phyloP scores from a whole-genome alignment of 2,888 invertebrate genomes.

The Leptopilina myrica region DNA sequence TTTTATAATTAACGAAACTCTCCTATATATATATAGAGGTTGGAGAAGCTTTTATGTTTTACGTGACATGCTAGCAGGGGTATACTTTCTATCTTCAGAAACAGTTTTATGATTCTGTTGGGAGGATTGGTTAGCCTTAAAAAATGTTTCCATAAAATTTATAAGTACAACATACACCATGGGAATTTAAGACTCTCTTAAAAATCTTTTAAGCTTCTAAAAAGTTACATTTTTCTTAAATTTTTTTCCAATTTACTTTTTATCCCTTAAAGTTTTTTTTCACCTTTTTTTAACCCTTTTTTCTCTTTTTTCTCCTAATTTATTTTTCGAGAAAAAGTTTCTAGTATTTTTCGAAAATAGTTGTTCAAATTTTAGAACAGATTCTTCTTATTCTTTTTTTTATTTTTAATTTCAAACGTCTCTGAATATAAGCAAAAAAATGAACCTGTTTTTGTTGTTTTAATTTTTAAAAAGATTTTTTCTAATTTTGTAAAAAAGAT shows the following conservation, averaged over 20 bases:
- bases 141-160: slow-evolving; percentile 31
- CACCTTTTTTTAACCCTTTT: neutral
- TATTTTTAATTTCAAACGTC: too few species aligned
- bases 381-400: too few species aligned
- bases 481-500: too few species aligned
- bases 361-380: too few species aligned
- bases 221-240: neutral
- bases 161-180: slow-evolving; percentile 16
- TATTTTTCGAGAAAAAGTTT: too few species aligned
- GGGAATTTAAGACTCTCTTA: slow-evolving; percentile 2
- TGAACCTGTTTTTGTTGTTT: too few species aligned
- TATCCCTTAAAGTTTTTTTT: neutral
- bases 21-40: neutral
- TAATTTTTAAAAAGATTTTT: too few species aligned
- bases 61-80: slow-evolving; percentile 28
- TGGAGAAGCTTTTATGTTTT: slow-evolving; percentile 12
- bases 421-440: too few species aligned
- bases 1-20: slow-evolving; percentile 33
- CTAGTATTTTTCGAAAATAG: too few species aligned
- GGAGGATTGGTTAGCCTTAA: slow-evolving; percentile 19
- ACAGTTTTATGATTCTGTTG: slow-evolving; percentile 23
- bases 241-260: neutral
- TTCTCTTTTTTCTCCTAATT: too few species aligned
- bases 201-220: slow-evolving; percentile 9
- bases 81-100: slow-evolving; percentile 35